Evolutionary conservation across 2,797 vertebrate genomes (phyloP), one percentile per base, ranked within the genome.

Genomic region (Sebastes paucispinis): DNA sequence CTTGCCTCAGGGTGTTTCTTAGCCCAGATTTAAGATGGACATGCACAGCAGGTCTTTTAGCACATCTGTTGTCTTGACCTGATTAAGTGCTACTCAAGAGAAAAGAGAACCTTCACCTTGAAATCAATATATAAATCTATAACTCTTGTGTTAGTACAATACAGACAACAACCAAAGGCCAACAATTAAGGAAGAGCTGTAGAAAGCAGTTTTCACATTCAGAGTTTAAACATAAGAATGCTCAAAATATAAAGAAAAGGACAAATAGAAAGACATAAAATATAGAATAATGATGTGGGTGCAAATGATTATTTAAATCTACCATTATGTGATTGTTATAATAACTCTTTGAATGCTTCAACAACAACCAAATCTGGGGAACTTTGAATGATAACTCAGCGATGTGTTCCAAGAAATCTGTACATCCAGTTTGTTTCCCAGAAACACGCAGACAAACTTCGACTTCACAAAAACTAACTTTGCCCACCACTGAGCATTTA

Each of bases 11-110:
- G 73, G 27, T n/a, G 6, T 79, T 73, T 59, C 31, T 27, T 73
- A 73, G 24, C 81, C 79, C 31, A 66, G 54, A 70, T 80, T 72
- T 31, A 22, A 75, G 14, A 14, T 62, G 47, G 43, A 57, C 22
- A 20, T 47, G 43, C n/a, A 55, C 55, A 52, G 62, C 82, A 75
- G 36, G 69, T 79, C 50, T 80, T 69, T 63, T 54, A 31, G 43
- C 18, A 60, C 43, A 63, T 69, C 34, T 58, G 65, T 73, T 84
- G 78, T 70, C 1, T 36, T 72, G 57, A 80, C 22, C 67, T 36
- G 36, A 82, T 71, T 77, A 18, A 65, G 32, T 50, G 18, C n/a
- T 22, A 25, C 18, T 34, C 3, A 10, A 52, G 16, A 39, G 29
- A 16, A 70, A 25, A 72, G 6, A 25, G 13, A 64, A 25, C 55